Evolutionary conservation across 2,797 vertebrate genomes (phyloP).

Genomic region (Percopsis omiscomaycus): DNA sequence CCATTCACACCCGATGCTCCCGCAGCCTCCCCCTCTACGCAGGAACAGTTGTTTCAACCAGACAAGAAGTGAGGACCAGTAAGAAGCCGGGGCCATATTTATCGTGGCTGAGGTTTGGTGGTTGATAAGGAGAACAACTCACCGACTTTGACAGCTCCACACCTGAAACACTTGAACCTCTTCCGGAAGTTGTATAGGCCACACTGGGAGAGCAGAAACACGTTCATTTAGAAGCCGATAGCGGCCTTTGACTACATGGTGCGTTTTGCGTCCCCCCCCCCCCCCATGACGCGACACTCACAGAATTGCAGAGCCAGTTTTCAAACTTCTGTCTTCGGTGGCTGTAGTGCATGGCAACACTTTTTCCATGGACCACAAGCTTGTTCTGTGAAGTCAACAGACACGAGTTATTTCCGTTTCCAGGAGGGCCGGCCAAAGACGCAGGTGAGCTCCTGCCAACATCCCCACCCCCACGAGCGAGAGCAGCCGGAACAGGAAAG

Average conservation of each 20-base stretch:
- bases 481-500: slow-evolving; percentile 79
- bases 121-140: slow-evolving; percentile 50
- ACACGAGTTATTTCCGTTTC: slow-evolving; percentile 36
- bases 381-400: slow-evolving; percentile 82
- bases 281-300: slow-evolving; percentile 47
- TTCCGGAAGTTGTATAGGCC: slow-evolving; percentile 93
- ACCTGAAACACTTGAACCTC: slow-evolving; percentile 92
- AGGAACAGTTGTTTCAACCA: slow-evolving; percentile 9
- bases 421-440: slow-evolving; percentile 1
- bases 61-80: neutral
- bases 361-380: slow-evolving; percentile 89
- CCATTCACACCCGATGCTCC: slow-evolving; percentile 69
- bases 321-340: slow-evolving; percentile 91
- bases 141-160: slow-evolving; percentile 90
- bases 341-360: slow-evolving; percentile 91
- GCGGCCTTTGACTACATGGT: too few relatives aligned
- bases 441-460: slow-evolving; percentile 66
- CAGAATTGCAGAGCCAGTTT: slow-evolving; percentile 94
- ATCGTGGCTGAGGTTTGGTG: too few relatives aligned
- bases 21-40: slow-evolving; percentile 79
- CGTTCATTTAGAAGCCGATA: neutral
- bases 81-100: too few relatives aligned
- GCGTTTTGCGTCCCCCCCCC: too few relatives aligned
- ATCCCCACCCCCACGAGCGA: slow-evolving; percentile 78
- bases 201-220: slow-evolving; percentile 76